phyloP scores from a whole-genome alignment of 2,888 invertebrate species.

The Erynnis tages region DNA sequence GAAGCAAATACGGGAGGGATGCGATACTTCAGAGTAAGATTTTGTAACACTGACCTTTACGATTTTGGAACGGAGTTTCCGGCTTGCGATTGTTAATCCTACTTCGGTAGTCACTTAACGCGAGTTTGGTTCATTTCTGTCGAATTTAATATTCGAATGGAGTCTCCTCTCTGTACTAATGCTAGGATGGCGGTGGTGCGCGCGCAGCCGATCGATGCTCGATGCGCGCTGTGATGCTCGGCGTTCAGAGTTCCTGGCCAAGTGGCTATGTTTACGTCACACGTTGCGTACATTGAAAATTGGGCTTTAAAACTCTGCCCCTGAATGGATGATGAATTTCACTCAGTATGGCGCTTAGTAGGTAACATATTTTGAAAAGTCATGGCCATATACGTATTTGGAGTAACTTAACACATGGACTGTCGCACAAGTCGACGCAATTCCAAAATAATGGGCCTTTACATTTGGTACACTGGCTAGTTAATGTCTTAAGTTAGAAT shows the following conservation, averaged over 20 bases:
- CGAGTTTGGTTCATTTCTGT: constrained; percentile 74
- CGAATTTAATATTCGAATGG: constrained; percentile 66
- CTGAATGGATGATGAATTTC: constrained; percentile 43
- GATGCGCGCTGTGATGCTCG: constrained; percentile 65
- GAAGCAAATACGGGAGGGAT: not conserved
- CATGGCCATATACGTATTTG: constrained; percentile 1
- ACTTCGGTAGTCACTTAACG: constrained; percentile 60
- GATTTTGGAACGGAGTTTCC: constrained; percentile 30
- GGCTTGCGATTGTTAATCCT: constrained; percentile 31
- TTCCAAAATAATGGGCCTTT: no score
- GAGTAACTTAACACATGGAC: no score
- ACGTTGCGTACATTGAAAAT: constrained; percentile 75
- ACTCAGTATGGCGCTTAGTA: constrained; percentile 1
- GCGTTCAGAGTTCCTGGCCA: constrained; percentile 56
- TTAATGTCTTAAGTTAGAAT: no score
- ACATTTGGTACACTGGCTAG: no score
- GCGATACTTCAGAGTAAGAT: not conserved
- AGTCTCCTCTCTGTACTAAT: constrained; percentile 55
- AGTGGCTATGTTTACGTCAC: constrained; percentile 74
- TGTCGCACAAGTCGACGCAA: no score
- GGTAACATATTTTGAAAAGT: constrained; percentile 10
- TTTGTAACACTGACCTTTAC: constrained; percentile 37
- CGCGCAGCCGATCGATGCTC: constrained; percentile 76
- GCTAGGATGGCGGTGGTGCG: constrained; percentile 69
- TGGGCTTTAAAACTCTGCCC: constrained; percentile 48